Evolutionary conservation across 2,113 vertebrate species (phyloP).

Genomic region (Synchiropus splendidus): DNA sequence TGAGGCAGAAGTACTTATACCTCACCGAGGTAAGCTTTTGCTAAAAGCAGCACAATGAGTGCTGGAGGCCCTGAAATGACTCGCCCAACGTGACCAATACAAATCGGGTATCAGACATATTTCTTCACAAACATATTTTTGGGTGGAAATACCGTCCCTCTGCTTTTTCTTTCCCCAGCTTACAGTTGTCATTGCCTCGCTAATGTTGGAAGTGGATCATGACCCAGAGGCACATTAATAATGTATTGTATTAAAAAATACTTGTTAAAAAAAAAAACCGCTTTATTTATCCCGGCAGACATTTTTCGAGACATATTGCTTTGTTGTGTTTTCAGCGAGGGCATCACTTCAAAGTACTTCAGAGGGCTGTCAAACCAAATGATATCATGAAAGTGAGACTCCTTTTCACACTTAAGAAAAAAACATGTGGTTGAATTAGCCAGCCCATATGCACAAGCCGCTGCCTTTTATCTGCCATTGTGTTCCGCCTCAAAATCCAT

Average conservation of each 20-base stretch:
- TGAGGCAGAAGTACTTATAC: too few relatives aligned
- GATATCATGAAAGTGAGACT: neutral
- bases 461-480: too few relatives aligned
- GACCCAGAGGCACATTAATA: slow-evolving; percentile 6
- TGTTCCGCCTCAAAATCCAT: too few relatives aligned
- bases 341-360: neutral
- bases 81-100: too few relatives aligned
- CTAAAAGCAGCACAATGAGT: too few relatives aligned
- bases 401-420: too few relatives aligned
- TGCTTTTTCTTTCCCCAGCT: neutral
- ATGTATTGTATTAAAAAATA: slow-evolving; percentile 8
- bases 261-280: neutral
- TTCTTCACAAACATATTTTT: neutral
- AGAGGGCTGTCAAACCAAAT: slow-evolving; percentile 2
- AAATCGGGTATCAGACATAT: too few relatives aligned
- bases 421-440: too few relatives aligned
- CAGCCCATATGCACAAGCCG: too few relatives aligned
- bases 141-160: neutral
- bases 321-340: slow-evolving; percentile 4
- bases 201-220: slow-evolving; percentile 10
- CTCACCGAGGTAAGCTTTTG: too few relatives aligned
- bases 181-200: slow-evolving; percentile 1
- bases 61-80: too few relatives aligned
- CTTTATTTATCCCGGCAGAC: slow-evolving; percentile 5
- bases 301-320: slow-evolving; percentile 2